Conservation (phyloP, 2,797 vertebrate genomes). For the Megalops cyprinoides region DNA sequence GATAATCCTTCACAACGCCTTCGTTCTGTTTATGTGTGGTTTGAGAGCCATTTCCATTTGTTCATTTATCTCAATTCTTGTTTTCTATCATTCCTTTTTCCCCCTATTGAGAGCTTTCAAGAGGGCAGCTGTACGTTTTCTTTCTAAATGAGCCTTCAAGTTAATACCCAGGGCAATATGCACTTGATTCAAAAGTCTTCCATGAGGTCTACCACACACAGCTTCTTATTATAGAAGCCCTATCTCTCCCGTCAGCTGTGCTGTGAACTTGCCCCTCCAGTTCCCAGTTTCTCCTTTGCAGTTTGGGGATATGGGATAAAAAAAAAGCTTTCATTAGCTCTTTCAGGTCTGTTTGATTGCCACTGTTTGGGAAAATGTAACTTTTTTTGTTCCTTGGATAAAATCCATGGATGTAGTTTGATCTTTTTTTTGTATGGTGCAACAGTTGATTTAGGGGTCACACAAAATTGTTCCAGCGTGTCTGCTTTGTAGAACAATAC, state of each 20-base stretch:
- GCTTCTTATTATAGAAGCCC: conserved; percentile 35
- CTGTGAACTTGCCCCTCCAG: conserved; percentile 20
- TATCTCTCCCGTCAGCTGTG: conserved; percentile 34
- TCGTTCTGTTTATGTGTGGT: conserved; percentile 31
- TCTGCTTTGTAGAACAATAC: conserved; percentile 35
- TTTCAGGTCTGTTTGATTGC: conserved; percentile 39
- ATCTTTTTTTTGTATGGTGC: conserved; percentile 39
- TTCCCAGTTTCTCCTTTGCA: conserved; percentile 18
- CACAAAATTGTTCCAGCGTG: conserved; percentile 42
- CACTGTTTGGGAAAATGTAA: conserved; percentile 41
- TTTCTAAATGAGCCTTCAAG: conserved; percentile 44
- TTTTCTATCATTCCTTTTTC: conserved; percentile 20
- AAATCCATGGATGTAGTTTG: conserved; percentile 39
- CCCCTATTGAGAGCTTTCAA: conserved; percentile 24
- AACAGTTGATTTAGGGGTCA: conserved; percentile 41
- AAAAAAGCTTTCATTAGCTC: conserved; percentile 34
- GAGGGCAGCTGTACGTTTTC: conserved; percentile 35
- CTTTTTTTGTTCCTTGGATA: conserved; percentile 34
- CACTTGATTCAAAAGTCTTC: conserved; percentile 38
- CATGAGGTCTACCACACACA: conserved; percentile 40
- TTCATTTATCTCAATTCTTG: conserved; percentile 35
- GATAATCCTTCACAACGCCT: conserved; percentile 23
- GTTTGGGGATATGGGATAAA: conserved; percentile 33
- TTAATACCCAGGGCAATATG: conserved; percentile 35
- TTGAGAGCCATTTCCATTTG: conserved; percentile 28